These are phyloP conservation scores for Pelosia muscerda DNA, from an alignment of 2,888 invertebrate genomes.

Conservation along the genomic window DNA sequence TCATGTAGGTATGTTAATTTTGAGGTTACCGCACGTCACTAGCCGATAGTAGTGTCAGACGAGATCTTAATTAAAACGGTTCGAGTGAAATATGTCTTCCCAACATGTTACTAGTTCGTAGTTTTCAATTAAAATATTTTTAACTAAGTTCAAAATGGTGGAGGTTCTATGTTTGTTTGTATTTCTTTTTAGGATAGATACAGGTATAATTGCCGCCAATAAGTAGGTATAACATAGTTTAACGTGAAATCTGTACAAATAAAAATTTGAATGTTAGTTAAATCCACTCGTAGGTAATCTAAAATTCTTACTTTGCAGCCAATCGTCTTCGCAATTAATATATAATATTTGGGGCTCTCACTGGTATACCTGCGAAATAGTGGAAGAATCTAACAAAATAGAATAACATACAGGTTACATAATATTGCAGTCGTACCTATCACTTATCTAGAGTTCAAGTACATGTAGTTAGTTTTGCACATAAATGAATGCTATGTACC, in stretches of 20 bases:
- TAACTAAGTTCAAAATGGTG: too few species aligned
- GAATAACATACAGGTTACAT: neutral
- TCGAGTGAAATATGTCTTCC: slow-evolving; percentile 13
- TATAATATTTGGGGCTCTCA: too few species aligned
- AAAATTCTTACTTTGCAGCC: too few species aligned
- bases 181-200: too few species aligned
- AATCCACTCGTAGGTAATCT: too few species aligned
- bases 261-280: too few species aligned
- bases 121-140: neutral
- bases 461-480: neutral
- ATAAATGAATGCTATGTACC: neutral
- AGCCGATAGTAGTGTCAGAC: slow-evolving; percentile 48
- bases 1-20: slow-evolving; percentile 33
- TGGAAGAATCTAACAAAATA: neutral
- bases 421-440: neutral
- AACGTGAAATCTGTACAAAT: too few species aligned
- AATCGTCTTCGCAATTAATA: too few species aligned
- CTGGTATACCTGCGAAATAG: too few species aligned
- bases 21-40: slow-evolving; percentile 40
- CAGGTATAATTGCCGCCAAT: too few species aligned
- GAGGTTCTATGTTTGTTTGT: too few species aligned
- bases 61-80: slow-evolving; percentile 46
- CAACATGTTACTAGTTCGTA: neutral
- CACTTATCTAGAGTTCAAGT: neutral
- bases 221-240: too few species aligned